Percentiles rank a stretch among this genome's conserved stretches.
Conservation (phyloP, 2,797 vertebrate species). For the Distichodus sexfasciatus region DNA sequence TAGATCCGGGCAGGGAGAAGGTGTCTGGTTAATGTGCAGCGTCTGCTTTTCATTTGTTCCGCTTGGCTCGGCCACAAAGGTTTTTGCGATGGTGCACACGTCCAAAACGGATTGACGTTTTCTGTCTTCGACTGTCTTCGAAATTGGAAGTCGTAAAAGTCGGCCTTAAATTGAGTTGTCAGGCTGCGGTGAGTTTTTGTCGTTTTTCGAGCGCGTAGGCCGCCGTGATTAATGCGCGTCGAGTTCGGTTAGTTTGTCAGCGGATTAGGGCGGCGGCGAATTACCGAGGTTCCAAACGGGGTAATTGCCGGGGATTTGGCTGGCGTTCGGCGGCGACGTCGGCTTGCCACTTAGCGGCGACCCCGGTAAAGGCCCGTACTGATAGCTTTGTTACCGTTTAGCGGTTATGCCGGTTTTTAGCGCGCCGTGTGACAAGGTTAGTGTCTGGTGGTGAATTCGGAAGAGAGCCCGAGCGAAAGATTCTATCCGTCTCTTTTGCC, state of each 20-base stretch:
- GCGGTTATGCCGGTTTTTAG: constrained; percentile 10
- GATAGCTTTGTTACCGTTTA: background rate
- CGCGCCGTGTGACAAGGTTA: constrained; percentile 3
- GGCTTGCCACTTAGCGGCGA: background rate
- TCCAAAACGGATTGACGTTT: constrained; percentile 23
- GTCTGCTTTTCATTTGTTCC: constrained; percentile 36
- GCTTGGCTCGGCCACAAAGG: constrained; percentile 21
- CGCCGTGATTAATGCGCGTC: background rate
- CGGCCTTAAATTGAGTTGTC: too few relatives aligned
- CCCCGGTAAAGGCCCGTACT: background rate
- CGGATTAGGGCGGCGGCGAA: background rate
- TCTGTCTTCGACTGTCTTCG: constrained; percentile 8
- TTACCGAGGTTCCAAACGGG: background rate
- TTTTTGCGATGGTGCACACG: constrained; percentile 1
- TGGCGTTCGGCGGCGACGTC: background rate
- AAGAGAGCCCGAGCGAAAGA: constrained; percentile 23
- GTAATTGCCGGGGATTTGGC: background rate
- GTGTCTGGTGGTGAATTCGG: constrained; percentile 16
- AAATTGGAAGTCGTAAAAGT: constrained; percentile 19
- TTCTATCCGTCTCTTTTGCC: constrained; percentile 67
- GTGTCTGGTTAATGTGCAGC: constrained; percentile 24
- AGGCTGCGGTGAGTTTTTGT: too few relatives aligned
- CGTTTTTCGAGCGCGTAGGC: background rate
- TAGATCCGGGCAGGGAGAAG: background rate
- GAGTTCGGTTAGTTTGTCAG: background rate